Conservation (phyloP, 2,113 vertebrate species). For the Vulpes vulpes region DNA sequence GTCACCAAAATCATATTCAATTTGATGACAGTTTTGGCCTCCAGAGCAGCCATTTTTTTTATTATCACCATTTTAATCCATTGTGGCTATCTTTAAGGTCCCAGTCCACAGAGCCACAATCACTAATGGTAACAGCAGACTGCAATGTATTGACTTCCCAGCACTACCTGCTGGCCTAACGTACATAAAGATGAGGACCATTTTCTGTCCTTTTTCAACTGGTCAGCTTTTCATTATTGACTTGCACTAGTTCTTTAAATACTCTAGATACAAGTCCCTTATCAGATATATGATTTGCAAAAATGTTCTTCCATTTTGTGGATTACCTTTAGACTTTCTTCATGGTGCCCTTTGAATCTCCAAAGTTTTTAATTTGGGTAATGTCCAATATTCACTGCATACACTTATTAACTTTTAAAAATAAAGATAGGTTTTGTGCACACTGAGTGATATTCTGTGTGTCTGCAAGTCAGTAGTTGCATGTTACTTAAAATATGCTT, state of each 20-base stretch:
- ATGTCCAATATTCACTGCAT: not conserved
- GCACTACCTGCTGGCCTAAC: not conserved
- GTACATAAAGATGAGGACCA: not conserved
- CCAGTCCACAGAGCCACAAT: not conserved
- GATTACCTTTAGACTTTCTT: not conserved
- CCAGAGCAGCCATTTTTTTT: conserved; percentile 90
- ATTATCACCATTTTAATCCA: conserved; percentile 90
- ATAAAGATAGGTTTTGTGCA: not conserved
- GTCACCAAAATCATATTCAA: conserved; percentile 85
- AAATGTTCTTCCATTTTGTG: not conserved
- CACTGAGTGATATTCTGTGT: not conserved
- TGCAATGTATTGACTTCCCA: not conserved
- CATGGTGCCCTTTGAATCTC: not conserved
- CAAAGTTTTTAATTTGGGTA: not conserved
- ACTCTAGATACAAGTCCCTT: not conserved
- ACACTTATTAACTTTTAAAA: not conserved
- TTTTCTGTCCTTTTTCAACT: not conserved
- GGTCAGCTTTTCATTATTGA: not conserved
- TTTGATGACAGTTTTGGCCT: conserved; percentile 92
- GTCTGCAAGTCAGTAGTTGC: not conserved
- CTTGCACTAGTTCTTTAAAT: not conserved
- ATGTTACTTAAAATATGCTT: not conserved
- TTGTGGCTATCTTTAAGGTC: conserved; percentile 77
- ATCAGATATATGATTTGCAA: not conserved
- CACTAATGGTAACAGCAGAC: not conserved